Evolutionary conservation across 1,140 invertebrate genomes (phyloP).

Genomic region (Aleiodes sp.): DNA sequence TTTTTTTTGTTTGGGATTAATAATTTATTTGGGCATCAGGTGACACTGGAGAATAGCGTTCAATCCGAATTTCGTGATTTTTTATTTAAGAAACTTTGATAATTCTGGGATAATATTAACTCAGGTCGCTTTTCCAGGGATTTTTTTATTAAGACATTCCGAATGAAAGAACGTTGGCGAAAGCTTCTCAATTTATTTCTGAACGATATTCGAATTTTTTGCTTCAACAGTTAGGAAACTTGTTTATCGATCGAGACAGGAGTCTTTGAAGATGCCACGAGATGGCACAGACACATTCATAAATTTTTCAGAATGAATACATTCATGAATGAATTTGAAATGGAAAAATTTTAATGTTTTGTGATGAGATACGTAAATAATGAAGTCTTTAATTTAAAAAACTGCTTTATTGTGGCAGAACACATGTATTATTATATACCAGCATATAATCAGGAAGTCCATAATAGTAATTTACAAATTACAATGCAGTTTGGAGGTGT

Average conservation of each 20-base stretch:
- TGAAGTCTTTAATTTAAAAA: conserved; percentile 47
- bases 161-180: background rate
- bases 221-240: background rate
- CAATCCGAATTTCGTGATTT: no score
- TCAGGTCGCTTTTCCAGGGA: no score
- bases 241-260: conserved; percentile 19
- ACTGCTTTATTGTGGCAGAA: conserved; percentile 65
- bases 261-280: background rate
- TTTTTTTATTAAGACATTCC: no score
- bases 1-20: background rate
- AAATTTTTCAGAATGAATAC: no score
- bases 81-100: no score
- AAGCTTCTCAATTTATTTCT: background rate
- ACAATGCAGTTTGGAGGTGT: conserved; percentile 48
- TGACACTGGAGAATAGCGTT: background rate
- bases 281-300: no score
- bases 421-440: conserved; percentile 63
- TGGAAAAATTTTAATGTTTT: no score
- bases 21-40: background rate
- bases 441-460: conserved; percentile 62
- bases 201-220: background rate
- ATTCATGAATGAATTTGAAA: no score
- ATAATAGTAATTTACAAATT: conserved; percentile 60
- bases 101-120: no score
- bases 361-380: background rate